Evolutionary conservation across 2,797 vertebrate species (phyloP).

Genomic region (Clamator glandarius): DNA sequence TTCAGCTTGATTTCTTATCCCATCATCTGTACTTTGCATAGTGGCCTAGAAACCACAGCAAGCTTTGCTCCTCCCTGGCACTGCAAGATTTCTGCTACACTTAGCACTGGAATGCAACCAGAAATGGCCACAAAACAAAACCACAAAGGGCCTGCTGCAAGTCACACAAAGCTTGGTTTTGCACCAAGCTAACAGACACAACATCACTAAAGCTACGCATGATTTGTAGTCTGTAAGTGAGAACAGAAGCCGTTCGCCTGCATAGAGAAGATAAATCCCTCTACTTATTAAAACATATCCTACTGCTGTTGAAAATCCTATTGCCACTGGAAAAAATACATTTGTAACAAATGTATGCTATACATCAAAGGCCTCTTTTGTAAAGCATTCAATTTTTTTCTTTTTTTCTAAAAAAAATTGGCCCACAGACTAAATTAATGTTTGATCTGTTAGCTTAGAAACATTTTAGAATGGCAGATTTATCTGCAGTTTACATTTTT

Average conservation of each 20-base stretch:
- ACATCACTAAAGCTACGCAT: background rate
- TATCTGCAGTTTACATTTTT: constrained; percentile 59
- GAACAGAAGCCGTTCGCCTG: constrained; percentile 51
- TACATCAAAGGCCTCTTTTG: constrained; percentile 52
- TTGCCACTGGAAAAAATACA: background rate
- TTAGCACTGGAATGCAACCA: constrained; percentile 22
- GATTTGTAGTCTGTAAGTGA: constrained; percentile 57
- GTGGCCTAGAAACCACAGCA: background rate
- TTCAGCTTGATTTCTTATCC: constrained; percentile 14
- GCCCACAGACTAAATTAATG: constrained; percentile 12
- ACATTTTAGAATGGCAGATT: constrained; percentile 33
- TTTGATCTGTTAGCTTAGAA: constrained; percentile 52
- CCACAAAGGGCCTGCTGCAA: background rate
- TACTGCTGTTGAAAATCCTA: constrained; percentile 55
- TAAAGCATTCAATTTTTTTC: background rate
- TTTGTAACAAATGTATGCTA: constrained; percentile 33
- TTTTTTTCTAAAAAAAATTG: background rate
- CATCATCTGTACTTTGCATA: background rate
- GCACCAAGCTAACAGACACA: background rate
- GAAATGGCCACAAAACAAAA: constrained; percentile 37
- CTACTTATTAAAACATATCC: constrained; percentile 69
- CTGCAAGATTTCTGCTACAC: background rate
- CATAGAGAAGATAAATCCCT: constrained; percentile 47
- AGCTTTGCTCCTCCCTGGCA: constrained; percentile 11
- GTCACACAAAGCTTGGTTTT: constrained; percentile 4